Conservation (phyloP, 2,888 invertebrate species). For the Meiosimyza platycephala region DNA sequence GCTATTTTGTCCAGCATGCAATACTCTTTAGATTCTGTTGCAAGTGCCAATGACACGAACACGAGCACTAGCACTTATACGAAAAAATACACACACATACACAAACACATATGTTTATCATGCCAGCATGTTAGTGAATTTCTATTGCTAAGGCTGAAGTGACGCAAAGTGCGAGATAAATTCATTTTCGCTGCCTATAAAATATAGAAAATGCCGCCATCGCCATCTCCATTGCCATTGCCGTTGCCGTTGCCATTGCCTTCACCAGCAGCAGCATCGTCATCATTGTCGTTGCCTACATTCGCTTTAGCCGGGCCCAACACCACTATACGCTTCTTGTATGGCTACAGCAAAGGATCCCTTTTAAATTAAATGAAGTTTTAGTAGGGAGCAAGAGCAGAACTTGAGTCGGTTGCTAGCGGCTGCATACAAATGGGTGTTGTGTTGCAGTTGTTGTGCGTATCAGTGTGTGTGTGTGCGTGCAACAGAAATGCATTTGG, state of each 20-base stretch:
- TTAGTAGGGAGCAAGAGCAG: constrained; percentile 1
- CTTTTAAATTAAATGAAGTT: constrained; percentile 28
- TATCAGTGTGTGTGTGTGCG: background rate
- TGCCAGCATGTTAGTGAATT: constrained; percentile 2
- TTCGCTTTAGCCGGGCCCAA: background rate
- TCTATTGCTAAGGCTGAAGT: constrained; percentile 34
- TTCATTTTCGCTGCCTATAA: constrained; percentile 59
- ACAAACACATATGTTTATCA: constrained; percentile 8
- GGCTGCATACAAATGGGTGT: too few species aligned
- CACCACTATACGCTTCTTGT: background rate
- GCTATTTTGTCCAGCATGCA: constrained; percentile 33
- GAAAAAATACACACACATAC: constrained; percentile 12
- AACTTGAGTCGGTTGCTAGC: constrained; percentile 2
- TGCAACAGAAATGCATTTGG: constrained; percentile 6
- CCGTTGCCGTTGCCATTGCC: constrained; percentile 25
- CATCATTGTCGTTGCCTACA: background rate
- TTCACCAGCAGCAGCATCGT: background rate
- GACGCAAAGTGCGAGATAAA: constrained; percentile 56
- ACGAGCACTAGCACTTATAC: background rate
- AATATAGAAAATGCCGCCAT: constrained; percentile 46
- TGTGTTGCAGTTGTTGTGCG: background rate
- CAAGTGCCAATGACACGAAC: constrained; percentile 39
- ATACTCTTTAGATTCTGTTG: constrained; percentile 39
- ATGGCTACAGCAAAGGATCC: background rate
- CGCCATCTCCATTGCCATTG: constrained; percentile 24